Conservation (phyloP, 2,113 vertebrate genomes). For the Euleptes europaea region DNA sequence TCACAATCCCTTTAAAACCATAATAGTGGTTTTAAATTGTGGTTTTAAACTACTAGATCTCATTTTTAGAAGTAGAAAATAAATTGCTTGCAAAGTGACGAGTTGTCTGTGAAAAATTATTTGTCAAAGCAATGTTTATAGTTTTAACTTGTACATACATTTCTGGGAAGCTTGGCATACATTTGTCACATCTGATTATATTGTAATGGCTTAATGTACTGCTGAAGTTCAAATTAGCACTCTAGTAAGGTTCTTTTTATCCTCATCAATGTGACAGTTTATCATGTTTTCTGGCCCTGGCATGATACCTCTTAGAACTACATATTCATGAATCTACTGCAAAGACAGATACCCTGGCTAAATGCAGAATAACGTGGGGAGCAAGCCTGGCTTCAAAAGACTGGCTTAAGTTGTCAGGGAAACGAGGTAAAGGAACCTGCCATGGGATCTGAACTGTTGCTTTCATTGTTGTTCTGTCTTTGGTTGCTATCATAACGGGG, state of each 20-base stretch:
- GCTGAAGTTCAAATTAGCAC: constrained; percentile 1
- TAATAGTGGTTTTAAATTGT: not conserved
- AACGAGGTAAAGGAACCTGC: not conserved
- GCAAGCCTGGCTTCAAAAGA: not conserved
- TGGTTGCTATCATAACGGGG: not conserved
- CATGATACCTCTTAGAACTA: not conserved
- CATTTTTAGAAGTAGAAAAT: constrained; percentile 5
- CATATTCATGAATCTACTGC: not conserved
- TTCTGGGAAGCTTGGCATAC: not conserved
- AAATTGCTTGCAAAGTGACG: constrained; percentile 36
- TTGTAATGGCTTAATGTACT: not conserved
- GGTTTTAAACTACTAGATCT: not conserved
- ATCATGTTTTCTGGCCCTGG: not conserved
- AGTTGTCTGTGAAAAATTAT: constrained; percentile 25
- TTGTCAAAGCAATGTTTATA: constrained; percentile 33
- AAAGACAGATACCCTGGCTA: not conserved
- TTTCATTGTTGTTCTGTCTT: not conserved
- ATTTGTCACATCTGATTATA: constrained; percentile 13
- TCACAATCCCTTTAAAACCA: not conserved
- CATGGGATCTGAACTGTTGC: not conserved
- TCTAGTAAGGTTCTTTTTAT: not conserved
- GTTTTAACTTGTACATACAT: constrained; percentile 2
- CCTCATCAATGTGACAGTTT: not conserved
- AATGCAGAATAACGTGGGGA: not conserved
- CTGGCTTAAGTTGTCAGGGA: not conserved